phyloP scores from a whole-genome alignment of 92 coral and sea anemone species.

The Parazoanthus atlanticus region DNA sequence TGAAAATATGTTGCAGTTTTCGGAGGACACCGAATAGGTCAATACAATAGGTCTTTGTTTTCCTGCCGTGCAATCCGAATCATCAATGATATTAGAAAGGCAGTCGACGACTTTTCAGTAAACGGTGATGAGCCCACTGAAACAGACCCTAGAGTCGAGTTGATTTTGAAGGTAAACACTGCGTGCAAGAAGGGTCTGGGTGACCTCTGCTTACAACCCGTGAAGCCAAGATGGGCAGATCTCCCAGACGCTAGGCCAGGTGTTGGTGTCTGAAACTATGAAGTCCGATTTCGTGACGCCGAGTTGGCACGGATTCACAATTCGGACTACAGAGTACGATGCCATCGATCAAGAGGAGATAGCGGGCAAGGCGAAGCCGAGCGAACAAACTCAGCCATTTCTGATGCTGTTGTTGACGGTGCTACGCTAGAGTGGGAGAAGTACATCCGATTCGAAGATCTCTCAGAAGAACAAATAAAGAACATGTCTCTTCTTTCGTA shows the following conservation, averaged over 20 bases:
- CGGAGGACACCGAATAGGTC: too few relatives aligned
- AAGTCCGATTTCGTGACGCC: constrained; percentile 26
- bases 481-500: constrained; percentile 5
- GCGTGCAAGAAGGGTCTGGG: not conserved
- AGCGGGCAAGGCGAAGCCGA: constrained; percentile 51
- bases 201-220: too few relatives aligned
- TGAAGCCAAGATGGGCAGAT: too few relatives aligned
- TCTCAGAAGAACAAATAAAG: constrained; percentile 42
- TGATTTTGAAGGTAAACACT: constrained; percentile 6
- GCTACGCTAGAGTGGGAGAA: constrained; percentile 54
- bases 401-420: constrained; percentile 54
- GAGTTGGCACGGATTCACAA: constrained; percentile 44
- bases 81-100: too few relatives aligned
- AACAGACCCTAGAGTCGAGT: constrained; percentile 8
- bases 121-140: constrained; percentile 2
- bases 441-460: constrained; percentile 50
- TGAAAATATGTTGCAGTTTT: too few relatives aligned
- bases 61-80: too few relatives aligned
- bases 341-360: constrained; percentile 14
- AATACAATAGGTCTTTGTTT: too few relatives aligned
- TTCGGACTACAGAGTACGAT: constrained; percentile 26
- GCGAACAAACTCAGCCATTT: constrained; percentile 42
- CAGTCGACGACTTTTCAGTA: not conserved
- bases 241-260: too few relatives aligned
- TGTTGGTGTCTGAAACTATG: not conserved